Conservation (phyloP, 2,797 vertebrate species). For the Mormyrus proboscirostris region DNA sequence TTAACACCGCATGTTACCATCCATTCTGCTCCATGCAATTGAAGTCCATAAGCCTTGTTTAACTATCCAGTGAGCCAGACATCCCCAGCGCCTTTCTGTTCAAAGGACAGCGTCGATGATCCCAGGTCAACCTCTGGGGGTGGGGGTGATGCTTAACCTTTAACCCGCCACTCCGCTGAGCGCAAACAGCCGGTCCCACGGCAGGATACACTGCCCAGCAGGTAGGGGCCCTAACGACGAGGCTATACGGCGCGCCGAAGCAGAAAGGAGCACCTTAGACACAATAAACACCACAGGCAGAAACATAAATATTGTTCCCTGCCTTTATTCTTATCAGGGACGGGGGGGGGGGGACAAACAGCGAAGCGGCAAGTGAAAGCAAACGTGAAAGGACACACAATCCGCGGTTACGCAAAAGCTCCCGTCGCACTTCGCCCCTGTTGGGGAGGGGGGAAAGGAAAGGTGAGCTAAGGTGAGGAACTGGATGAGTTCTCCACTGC, state of each 20-base stretch:
- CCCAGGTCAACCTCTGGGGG: neutral
- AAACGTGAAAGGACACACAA: neutral
- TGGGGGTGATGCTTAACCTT: neutral
- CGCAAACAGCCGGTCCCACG: neutral
- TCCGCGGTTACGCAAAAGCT: conserved; percentile 4
- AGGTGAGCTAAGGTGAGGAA: conserved; percentile 24
- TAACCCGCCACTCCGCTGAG: neutral
- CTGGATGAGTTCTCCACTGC: neutral
- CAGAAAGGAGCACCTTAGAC: neutral
- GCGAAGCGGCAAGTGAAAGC: neutral
- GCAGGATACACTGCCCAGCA: neutral
- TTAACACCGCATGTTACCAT: neutral
- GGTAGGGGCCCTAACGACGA: neutral
- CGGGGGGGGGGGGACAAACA: conserved; percentile 4
- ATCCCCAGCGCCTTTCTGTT: neutral
- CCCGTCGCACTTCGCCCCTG: conserved; percentile 22
- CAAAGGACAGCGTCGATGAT: neutral
- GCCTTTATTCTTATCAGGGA: conserved; percentile 11
- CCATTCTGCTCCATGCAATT: neutral
- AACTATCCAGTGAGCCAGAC: neutral
- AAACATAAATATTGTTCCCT: conserved; percentile 33
- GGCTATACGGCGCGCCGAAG: neutral
- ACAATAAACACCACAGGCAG: conserved; percentile 23
- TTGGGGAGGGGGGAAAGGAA: neutral
- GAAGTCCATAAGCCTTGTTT: neutral